These are phyloP conservation scores for Argyrosomus japonicus DNA, from an alignment of 2,113 vertebrate species.

Conservation along the genomic window DNA sequence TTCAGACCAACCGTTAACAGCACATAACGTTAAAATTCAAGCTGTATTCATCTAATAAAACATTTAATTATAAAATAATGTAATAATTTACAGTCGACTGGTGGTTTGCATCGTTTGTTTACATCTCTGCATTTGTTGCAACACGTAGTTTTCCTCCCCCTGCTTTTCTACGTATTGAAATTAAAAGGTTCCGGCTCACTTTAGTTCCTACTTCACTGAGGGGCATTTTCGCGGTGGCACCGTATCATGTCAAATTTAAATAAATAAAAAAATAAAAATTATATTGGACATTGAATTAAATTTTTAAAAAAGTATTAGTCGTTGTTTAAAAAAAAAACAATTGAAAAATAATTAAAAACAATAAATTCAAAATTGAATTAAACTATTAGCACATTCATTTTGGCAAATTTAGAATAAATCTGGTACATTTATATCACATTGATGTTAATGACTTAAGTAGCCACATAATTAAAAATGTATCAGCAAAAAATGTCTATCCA, in stretches of 20 bases:
- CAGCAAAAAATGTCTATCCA: too few species aligned
- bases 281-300: background rate
- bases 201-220: slow-evolving; percentile 45
- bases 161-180: too few species aligned
- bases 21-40: background rate
- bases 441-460: background rate
- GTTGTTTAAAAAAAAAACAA: background rate
- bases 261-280: too few species aligned
- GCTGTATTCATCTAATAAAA: background rate
- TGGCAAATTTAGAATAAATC: background rate
- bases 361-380: background rate
- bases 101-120: slow-evolving; percentile 34
- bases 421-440: too few species aligned
- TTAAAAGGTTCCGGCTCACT: slow-evolving; percentile 41
- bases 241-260: background rate
- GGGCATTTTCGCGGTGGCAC: background rate
- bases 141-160: background rate
- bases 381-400: background rate
- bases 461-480: background rate
- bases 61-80: background rate
- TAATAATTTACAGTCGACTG: background rate
- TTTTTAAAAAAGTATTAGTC: too few species aligned
- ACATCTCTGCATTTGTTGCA: slow-evolving; percentile 2
- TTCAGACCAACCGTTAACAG: background rate
- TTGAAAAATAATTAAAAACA: background rate